These are phyloP conservation scores for Emydocephalus ijimae DNA, from an alignment of 2,113 vertebrate species.

Conservation along the genomic window DNA sequence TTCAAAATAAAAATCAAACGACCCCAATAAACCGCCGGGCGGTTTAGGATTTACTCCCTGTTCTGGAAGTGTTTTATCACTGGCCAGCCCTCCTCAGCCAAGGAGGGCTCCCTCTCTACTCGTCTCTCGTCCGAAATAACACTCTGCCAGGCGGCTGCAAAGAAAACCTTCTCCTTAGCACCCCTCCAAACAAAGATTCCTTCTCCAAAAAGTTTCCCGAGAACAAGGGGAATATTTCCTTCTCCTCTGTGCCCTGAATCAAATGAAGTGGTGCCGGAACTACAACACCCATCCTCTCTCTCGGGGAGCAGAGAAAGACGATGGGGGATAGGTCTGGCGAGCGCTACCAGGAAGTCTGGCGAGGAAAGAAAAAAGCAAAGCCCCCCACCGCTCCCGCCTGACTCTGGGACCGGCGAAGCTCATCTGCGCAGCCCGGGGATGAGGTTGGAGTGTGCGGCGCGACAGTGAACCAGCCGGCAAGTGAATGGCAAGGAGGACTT, in stretches of 20 bases:
- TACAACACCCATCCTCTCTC: not conserved
- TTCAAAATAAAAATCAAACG: not conserved
- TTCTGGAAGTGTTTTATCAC: not conserved
- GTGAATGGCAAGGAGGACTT: slow-evolving; percentile 31
- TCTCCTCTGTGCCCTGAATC: not conserved
- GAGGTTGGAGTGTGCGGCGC: not conserved
- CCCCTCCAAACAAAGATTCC: not conserved
- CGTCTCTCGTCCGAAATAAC: not conserved
- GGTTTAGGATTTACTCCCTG: no score
- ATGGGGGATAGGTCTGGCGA: not conserved
- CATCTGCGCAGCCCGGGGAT: not conserved
- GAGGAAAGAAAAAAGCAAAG: not conserved
- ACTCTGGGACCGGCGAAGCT: not conserved
- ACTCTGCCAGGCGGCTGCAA: not conserved
- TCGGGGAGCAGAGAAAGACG: not conserved
- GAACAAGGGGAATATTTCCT: not conserved
- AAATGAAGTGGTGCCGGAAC: not conserved
- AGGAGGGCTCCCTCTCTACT: not conserved
- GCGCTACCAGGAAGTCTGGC: not conserved
- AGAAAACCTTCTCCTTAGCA: not conserved
- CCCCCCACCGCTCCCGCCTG: not conserved
- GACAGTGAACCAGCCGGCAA: not conserved
- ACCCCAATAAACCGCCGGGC: no score
- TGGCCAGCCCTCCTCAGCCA: not conserved
- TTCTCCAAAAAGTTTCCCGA: not conserved